Base-by-base conservation (phyloP, 2,888 invertebrate species). In the Polietes domitor region DNA sequence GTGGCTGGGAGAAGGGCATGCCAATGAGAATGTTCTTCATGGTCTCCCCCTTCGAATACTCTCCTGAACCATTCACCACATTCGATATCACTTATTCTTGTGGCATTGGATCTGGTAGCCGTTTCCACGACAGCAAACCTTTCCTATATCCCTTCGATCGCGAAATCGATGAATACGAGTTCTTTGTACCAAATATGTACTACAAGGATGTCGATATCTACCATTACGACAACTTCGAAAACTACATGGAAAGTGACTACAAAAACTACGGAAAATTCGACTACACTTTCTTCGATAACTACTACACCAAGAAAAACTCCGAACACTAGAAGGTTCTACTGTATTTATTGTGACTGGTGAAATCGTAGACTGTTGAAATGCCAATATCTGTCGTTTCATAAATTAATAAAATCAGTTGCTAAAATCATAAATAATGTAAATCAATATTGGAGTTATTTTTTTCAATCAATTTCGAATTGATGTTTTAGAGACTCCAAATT, bases 81-180 rank as follows among this genome's bases (percentile, higher is more conserved):
- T 93, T 92, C 80, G 93, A 93, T 84, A 82, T 92, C 10, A 73
- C 89, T 4, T 92, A 93, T 89, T 92, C 92, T 68, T 93, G 93
- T 84, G 93, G 92, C 85, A 91, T 93, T 78, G 93, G 93, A 83
- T 93, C 93, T 89, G 94, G 93, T 89, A 88, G 93, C 92, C 87
- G 91, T 73, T 86, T 89, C 73, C 91, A 94, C 37, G 95, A 96
- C 89, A 93, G 93, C 85, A 93, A 93, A 90, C 93, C 95, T 53
- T 92, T 94, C 87, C 95, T 95, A 72, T 96, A 94, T 93, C 96
- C 96, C 86, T 94, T 96, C 89, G 96, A 96, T 89, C 94, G 95
- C 87, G 93, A 92, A 10, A 94, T 95, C 87, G 91, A 92, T 93
- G 93, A 94, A 63, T 91, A 92, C 53, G 93, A 93, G 81, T 95